phyloP scores from a whole-genome alignment of 1,140 invertebrate genomes.

The Papilio helenus region DNA sequence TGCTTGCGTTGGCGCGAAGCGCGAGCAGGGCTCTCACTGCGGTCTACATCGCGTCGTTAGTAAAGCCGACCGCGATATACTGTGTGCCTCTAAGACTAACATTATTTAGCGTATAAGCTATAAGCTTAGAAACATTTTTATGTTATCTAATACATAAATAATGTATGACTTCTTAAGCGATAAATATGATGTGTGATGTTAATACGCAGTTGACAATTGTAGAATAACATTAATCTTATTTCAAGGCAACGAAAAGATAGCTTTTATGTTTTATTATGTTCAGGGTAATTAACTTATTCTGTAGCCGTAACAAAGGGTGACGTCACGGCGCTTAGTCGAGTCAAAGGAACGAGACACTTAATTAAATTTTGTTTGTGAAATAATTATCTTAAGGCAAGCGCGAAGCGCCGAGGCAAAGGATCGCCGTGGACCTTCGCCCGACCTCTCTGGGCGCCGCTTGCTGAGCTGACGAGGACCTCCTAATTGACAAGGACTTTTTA shows the following conservation, averaged over 20 bases:
- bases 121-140: neutral
- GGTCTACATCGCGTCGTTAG: neutral
- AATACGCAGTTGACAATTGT: neutral
- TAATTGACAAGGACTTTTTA: neutral
- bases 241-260: neutral
- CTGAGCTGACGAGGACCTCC: neutral
- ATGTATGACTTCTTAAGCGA: too few relatives aligned
- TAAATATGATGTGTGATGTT: too few relatives aligned
- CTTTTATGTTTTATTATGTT: neutral
- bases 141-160: neutral
- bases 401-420: neutral
- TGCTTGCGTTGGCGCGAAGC: neutral
- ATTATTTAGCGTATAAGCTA: neutral
- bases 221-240: neutral
- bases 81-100: neutral
- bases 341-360: constrained; percentile 8
- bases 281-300: neutral
- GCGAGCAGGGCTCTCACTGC: constrained; percentile 8
- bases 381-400: neutral
- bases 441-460: neutral
- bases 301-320: neutral
- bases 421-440: neutral
- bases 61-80: neutral
- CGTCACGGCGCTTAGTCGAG: neutral
- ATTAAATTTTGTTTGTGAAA: constrained; percentile 17